Evolutionary conservation across 2,113 vertebrate species (phyloP), one percentile per base, ranked within the genome.

Genomic region (Cyanoliseus patagonus): DNA sequence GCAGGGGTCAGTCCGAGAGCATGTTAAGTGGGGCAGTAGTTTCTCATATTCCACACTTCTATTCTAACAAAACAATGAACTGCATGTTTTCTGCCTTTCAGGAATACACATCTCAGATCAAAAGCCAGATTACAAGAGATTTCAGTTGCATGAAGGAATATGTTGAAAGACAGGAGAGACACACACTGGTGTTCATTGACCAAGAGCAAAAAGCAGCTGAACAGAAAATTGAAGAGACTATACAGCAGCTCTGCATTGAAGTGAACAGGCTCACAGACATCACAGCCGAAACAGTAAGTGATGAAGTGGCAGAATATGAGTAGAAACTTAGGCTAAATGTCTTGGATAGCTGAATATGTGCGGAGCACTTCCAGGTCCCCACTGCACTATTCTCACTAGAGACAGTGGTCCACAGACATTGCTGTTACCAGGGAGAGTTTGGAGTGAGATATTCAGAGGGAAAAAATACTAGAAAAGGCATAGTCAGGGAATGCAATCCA

Each of bases 101-200:
- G 97, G 92, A 97, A 25, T 67, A 86, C 11, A 57, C 86, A 25
- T 94, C 85, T 94, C 80, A 66, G 66, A 94, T 96, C 67, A 97
- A 92, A 96, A 91, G 44, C 24, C 94, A 90, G 67, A n/a, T 98
- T 84, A 78, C 35, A 46, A 37, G 73, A 94, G 83, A 95, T 68
- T 97, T 97, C 76, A 19, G 24, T 77, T 92, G 83, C 68, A 96
- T 97, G 95, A 96, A 95, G 53, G 93, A 97, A 27, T 96, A 85
- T 61, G 46, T 97, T 92, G 95, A 95, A 83, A 94, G 93, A 49
- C 92, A 97, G 72, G 93, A 96, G 72, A 47, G 83, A 78, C 92
- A 74, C 41, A 94, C 96, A 28, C 91, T 97, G 74, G 51, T 85
- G 53, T 61, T 96, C 59, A 90, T 96, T 90, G 93, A 95, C 25